phyloP scores from a whole-genome alignment of 30 jellyfish, hydroid and myxozoan genomes.

The Aurelia aurita complex sp. Pacific region DNA sequence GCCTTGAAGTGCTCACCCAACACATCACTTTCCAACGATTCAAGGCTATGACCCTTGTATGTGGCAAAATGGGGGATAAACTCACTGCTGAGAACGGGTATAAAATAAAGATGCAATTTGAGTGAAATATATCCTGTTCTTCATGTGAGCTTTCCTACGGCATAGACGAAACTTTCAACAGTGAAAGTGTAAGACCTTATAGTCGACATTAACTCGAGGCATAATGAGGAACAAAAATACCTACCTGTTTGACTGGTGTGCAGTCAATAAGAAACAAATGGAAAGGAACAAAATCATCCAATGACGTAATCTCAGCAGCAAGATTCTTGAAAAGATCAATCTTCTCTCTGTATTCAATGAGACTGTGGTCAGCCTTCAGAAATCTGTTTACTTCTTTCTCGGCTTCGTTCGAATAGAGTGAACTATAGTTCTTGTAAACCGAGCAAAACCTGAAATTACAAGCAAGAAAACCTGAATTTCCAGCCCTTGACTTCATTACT shows the following conservation, averaged over 20 bases:
- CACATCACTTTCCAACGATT: too few relatives aligned
- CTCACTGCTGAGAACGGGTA: too few relatives aligned
- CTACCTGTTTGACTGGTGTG: constrained; percentile 59
- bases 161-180: too few relatives aligned
- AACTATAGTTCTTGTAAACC: constrained; percentile 47
- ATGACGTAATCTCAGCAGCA: constrained; percentile 61
- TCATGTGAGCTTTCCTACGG: too few relatives aligned
- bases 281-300: constrained; percentile 71
- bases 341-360: constrained; percentile 53
- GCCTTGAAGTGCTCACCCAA: too few relatives aligned
- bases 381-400: constrained; percentile 43
- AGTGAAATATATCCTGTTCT: too few relatives aligned
- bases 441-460: constrained; percentile 40
- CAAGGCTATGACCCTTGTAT: too few relatives aligned
- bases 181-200: too few relatives aligned
- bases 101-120: too few relatives aligned
- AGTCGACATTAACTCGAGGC: too few relatives aligned
- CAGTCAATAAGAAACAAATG: constrained; percentile 66
- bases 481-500: too few relatives aligned
- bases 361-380: constrained; percentile 37
- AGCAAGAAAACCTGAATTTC: neutral
- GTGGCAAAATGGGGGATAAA: too few relatives aligned
- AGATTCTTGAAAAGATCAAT: constrained; percentile 54
- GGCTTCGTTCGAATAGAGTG: constrained; percentile 48
- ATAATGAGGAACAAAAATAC: neutral